A percentile compares a stretch with the other conserved stretches of the same genome.
Evolutionary conservation across 1,140 invertebrate genomes (phyloP).

Genomic region (Acyrthosiphon pisum): DNA sequence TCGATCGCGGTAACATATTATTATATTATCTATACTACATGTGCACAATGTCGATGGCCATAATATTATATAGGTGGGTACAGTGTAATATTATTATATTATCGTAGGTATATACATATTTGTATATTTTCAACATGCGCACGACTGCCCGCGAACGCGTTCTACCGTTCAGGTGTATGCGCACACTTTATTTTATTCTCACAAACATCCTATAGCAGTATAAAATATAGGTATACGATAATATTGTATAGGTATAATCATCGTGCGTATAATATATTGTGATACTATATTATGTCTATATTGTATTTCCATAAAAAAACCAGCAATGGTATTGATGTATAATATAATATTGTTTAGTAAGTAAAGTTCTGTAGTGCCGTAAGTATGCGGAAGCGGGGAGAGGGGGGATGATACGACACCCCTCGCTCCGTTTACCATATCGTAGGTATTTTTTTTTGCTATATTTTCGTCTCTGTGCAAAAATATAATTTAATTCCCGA

Average conservation of each 20-base stretch:
- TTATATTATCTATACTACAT: neutral
- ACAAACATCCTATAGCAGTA: neutral
- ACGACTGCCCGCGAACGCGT: too few relatives aligned
- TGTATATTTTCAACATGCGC: neutral
- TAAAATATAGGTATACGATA: neutral
- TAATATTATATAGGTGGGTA: neutral
- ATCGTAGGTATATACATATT: neutral
- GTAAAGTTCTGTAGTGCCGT: neutral
- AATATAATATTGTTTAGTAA: neutral
- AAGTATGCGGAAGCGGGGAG: neutral
- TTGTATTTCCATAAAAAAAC: neutral
- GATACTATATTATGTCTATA: too few relatives aligned
- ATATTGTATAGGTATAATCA: neutral
- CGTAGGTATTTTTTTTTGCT: neutral
- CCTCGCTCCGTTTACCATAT: neutral
- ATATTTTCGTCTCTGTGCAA: neutral
- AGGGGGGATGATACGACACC: neutral
- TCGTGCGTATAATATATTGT: neutral
- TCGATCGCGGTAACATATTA: neutral
- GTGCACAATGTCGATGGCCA: neutral
- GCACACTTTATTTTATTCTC: neutral
- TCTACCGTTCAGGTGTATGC: neutral
- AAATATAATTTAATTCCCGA: neutral
- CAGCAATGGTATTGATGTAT: neutral
- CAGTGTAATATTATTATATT: neutral